These are phyloP conservation scores for Fratercula arctica DNA, from an alignment of 2,797 vertebrate genomes.

Conservation along the genomic window DNA sequence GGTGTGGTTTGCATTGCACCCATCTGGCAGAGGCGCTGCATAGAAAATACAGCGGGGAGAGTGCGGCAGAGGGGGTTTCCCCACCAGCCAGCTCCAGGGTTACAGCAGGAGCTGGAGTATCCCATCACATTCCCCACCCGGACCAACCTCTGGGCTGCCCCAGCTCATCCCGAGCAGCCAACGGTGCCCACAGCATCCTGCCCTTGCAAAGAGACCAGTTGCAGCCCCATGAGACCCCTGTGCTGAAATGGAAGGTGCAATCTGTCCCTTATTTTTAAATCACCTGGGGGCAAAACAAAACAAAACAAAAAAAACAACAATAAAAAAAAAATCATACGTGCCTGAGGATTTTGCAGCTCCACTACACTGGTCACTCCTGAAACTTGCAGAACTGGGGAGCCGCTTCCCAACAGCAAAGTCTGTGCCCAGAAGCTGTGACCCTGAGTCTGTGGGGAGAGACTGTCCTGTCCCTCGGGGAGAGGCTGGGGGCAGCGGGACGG, in stretches of 20 bases:
- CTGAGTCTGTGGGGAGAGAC: neutral
- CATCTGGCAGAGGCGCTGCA: neutral
- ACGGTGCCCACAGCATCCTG: neutral
- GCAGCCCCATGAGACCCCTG: neutral
- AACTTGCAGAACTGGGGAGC: neutral
- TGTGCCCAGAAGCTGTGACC: neutral
- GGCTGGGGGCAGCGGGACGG: neutral
- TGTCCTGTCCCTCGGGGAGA: neutral
- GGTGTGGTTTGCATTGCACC: neutral
- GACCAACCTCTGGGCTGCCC: neutral
- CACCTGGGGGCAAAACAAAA: fast-evolving
- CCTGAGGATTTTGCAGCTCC: neutral
- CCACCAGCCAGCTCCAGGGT: neutral
- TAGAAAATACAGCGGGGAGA: neutral
- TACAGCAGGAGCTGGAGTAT: neutral
- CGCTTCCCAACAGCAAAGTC: neutral
- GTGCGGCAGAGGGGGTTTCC: fast-evolving
- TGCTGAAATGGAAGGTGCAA: neutral
- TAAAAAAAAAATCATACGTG: neutral
- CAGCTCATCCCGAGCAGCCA: neutral
- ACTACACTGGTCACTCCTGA: neutral
- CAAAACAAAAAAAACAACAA: too few species aligned
- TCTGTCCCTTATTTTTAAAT: neutral
- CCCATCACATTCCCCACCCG: neutral
- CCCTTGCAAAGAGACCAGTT: neutral